Conservation (phyloP, 1,140 invertebrate species). For the Hermetia illucens region DNA sequence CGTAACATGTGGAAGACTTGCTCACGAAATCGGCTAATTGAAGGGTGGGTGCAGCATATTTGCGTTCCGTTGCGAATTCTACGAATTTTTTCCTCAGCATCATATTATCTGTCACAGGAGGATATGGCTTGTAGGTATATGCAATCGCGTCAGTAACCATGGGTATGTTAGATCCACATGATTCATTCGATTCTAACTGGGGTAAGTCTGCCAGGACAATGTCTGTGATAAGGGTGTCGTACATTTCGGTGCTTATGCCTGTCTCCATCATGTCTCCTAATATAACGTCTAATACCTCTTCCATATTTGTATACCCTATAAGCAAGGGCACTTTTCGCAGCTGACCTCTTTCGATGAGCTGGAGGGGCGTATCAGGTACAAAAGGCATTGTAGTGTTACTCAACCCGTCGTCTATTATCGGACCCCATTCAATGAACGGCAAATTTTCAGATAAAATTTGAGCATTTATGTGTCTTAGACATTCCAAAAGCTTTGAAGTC, state of each 20-base stretch:
- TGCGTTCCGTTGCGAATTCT: slow-evolving; percentile 56
- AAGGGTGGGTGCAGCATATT: slow-evolving; percentile 52
- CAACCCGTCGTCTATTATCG: slow-evolving; percentile 52
- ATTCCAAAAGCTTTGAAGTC: slow-evolving; percentile 46
- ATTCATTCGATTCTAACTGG: slow-evolving; percentile 26
- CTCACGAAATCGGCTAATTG: slow-evolving; percentile 46
- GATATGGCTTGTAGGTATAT: slow-evolving; percentile 56
- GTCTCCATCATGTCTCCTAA: slow-evolving; percentile 37
- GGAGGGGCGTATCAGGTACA: slow-evolving; percentile 45
- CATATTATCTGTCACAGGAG: slow-evolving; percentile 40
- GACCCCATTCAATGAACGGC: slow-evolving; percentile 55
- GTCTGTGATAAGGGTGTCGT: slow-evolving; percentile 44
- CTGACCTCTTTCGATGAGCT: slow-evolving; percentile 40
- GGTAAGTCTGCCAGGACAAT: slow-evolving; percentile 39
- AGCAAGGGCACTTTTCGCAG: slow-evolving; percentile 51
- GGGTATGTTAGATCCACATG: slow-evolving; percentile 49
- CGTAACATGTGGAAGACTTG: slow-evolving; percentile 40
- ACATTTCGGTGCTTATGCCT: slow-evolving; percentile 37
- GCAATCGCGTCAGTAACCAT: slow-evolving; percentile 55
- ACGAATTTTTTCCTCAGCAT: slow-evolving; percentile 43
- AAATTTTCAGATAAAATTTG: slow-evolving; percentile 42
- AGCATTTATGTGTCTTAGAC: slow-evolving; percentile 43
- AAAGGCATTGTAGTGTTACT: slow-evolving; percentile 51
- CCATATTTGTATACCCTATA: slow-evolving; percentile 62
- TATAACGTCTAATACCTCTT: slow-evolving; percentile 48